Percentiles rank a stretch among this genome's conserved stretches.
Evolutionary conservation across 2,113 vertebrate species (phyloP).

Genomic region (Brachypodius melanocephalos): DNA sequence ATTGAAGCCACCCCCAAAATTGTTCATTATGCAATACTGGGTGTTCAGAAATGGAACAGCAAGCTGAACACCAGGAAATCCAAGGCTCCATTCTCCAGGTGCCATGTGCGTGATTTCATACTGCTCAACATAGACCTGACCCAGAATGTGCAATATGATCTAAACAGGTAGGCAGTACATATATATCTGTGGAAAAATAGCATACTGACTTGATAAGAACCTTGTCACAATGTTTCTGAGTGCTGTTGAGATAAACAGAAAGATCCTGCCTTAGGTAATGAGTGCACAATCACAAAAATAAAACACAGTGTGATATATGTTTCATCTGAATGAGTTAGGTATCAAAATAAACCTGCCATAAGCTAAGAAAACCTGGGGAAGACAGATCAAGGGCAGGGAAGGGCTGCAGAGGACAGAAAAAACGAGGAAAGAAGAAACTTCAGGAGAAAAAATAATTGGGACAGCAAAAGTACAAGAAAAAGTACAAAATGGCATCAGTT

Average conservation of each 20-base stretch:
- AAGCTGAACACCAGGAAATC: constrained; percentile 68
- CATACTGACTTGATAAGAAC: background rate
- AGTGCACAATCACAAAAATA: background rate
- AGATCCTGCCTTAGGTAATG: background rate
- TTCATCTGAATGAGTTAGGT: background rate
- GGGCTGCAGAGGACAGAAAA: background rate
- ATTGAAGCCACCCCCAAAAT: constrained; percentile 95
- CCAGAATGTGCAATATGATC: constrained; percentile 96
- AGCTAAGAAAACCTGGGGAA: background rate
- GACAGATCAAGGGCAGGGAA: background rate
- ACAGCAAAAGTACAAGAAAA: background rate
- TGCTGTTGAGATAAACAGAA: background rate
- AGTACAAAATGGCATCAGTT: background rate
- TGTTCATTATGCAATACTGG: constrained; percentile 87
- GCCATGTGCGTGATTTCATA: constrained; percentile 91
- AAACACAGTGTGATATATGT: accelerated
- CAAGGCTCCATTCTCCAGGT: constrained; percentile 82
- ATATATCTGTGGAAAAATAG: background rate
- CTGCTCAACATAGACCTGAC: constrained; percentile 95
- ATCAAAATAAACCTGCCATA: background rate
- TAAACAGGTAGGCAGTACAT: constrained; percentile 84
- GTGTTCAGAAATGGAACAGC: constrained; percentile 91
- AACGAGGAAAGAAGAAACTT: background rate
- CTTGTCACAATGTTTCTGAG: background rate
- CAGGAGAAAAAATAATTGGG: background rate